Evolutionary conservation across 1,140 invertebrate species (phyloP).

Genomic region (Drosophila mojavensis): DNA sequence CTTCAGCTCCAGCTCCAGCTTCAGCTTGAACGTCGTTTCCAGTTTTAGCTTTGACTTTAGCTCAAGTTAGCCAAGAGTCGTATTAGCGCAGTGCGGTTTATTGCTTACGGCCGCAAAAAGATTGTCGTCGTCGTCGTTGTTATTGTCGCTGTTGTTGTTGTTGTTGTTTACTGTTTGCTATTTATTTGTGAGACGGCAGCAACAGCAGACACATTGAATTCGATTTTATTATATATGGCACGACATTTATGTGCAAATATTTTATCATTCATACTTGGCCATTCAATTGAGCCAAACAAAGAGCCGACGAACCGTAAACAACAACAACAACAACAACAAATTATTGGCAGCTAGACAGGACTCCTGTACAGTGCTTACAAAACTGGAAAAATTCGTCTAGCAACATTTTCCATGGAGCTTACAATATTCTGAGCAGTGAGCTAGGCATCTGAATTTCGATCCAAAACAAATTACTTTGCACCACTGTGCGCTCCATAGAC

Average conservation of each 20-base stretch:
- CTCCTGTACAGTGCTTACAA: conserved; percentile 14
- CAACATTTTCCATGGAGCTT: no score
- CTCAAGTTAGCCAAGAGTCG: conserved; percentile 23
- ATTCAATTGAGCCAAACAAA: conserved; percentile 52
- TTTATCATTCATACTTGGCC: conserved; percentile 75
- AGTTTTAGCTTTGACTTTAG: conserved; percentile 8
- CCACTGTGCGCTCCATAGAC: conserved; percentile 27
- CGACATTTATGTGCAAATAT: conserved; percentile 82
- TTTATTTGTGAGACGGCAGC: conserved; percentile 8
- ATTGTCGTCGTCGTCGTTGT: conserved; percentile 9
- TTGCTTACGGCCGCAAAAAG: conserved; percentile 65
- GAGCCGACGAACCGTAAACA: conserved; percentile 50
- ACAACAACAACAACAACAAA: conserved; percentile 51
- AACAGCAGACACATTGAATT: conserved; percentile 69
- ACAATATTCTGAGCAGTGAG: background rate
- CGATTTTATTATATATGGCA: conserved; percentile 73
- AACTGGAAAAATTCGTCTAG: no score
- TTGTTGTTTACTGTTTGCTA: conserved; percentile 14
- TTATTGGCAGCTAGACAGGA: conserved; percentile 35
- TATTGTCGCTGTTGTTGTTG: conserved; percentile 13
- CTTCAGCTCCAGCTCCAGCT: conserved; percentile 21
- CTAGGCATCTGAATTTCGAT: background rate
- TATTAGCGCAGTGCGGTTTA: conserved; percentile 78
- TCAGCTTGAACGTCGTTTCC: background rate
- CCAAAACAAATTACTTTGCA: background rate